Percentiles rank a stretch among this genome's conserved stretches.
phyloP scores from a whole-genome alignment of 1,140 invertebrate genomes.

The Panonychus citri region DNA sequence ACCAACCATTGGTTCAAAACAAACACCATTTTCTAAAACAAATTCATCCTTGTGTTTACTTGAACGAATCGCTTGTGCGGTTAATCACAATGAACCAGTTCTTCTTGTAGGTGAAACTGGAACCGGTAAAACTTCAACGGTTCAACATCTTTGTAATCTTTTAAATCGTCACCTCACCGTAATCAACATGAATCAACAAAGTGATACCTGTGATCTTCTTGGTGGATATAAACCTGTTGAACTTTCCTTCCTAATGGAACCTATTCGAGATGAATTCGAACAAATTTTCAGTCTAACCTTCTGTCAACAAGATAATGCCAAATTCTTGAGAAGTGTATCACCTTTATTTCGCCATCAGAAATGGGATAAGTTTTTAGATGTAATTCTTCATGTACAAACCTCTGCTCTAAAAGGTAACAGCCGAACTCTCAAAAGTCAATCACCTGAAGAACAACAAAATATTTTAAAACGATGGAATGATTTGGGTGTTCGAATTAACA shows the following conservation, averaged over 20 bases:
- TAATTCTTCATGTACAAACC: conserved; percentile 49
- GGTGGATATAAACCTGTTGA: conserved; percentile 94
- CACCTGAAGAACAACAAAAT: conserved; percentile 12
- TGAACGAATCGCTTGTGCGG: conserved; percentile 60
- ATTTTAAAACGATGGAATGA: conserved; percentile 31
- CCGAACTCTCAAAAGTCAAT: conserved; percentile 17
- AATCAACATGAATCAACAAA: conserved; percentile 99
- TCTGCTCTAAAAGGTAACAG: conserved; percentile 30
- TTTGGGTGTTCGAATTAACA: conserved; percentile 38
- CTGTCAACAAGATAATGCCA: conserved; percentile 48
- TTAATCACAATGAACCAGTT: conserved; percentile 63
- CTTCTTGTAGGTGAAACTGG: conserved; percentile 93
- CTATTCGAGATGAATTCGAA: conserved; percentile 64
- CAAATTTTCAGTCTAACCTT: conserved; percentile 54
- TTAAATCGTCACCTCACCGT: conserved; percentile 54
- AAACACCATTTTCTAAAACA: conserved; percentile 20
- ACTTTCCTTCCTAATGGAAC: conserved; percentile 47
- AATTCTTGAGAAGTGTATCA: conserved; percentile 53
- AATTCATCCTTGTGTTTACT: conserved; percentile 49
- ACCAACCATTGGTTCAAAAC: conserved; percentile 23
- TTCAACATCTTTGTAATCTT: conserved; percentile 71
- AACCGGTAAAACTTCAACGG: conserved; percentile 86
- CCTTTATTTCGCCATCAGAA: conserved; percentile 41
- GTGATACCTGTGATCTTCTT: conserved; percentile 78
- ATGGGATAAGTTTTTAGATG: conserved; percentile 41